Base-by-base conservation (phyloP, 1,140 invertebrate species). In the Pseudomyrmex sp. region DNA sequence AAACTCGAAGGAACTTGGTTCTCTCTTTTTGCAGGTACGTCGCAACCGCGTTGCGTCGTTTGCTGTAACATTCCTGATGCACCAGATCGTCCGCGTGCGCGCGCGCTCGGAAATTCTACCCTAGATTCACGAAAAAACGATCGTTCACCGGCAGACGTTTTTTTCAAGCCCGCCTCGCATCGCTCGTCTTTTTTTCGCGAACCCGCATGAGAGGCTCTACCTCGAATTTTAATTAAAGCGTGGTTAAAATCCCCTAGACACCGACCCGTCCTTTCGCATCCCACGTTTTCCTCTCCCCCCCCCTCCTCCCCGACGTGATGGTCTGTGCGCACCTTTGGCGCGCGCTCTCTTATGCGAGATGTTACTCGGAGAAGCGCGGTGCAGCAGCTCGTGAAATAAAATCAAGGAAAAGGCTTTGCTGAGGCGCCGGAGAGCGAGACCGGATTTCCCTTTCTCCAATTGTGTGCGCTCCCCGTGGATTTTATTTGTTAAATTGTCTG, bases 191-290 rank as follows among this genome's bases (percentile, higher is more conserved):
- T 44, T 18, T 58, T 72, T 62, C 50, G 26, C 50, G 5, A 75
- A 1, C 12, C 54, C 50, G 63, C 26, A 56, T 15, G 52, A 26
- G 79, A 62, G 50, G 52, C 7, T 18, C 44, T 76, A 58, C 52
- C 61, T 77, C 73, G 73, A 83, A 83, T 83, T 83, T 83, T 83
- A 83, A 83, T 83, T 83, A 83, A 83, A 66, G 52, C 23, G 48
- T 48, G 52, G 20, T 83, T 83, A 79, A 83, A 80, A 58, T 76
- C 73, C 44, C 35, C 73, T 26, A 58, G 73, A 66, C 62, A 46
- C 62, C 56, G 20, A 35, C 2, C 48, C 50, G 9, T 2, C 15
- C 20, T 46, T 62, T 44, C n/a, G 46, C 46, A 66, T 23, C 18
- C 10, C 56, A 15, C 7, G 35, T 56, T 46, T 12, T 23, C 66